Percentiles rank a stretch among this genome's conserved stretches.
Conservation (phyloP, 2,888 invertebrate genomes). For the Drosophila siamana region DNA sequence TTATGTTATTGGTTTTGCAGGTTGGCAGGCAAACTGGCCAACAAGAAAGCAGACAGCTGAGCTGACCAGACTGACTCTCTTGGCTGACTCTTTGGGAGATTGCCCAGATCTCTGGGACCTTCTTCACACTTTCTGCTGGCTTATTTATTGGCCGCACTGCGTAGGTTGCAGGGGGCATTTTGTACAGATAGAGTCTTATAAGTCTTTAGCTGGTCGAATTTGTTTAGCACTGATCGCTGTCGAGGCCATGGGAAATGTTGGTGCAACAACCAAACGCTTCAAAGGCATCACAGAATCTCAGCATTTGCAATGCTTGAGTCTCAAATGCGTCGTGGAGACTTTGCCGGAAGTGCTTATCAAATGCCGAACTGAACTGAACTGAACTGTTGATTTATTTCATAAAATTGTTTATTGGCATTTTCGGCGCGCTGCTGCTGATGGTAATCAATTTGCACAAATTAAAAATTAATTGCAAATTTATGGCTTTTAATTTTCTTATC, state of each 20-base stretch:
- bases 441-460: conserved; percentile 80
- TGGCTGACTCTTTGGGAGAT: too few species aligned
- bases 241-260: conserved; percentile 35
- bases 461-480: conserved; percentile 83
- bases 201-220: conserved; percentile 53
- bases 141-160: conserved; percentile 74
- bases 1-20: conserved; percentile 53
- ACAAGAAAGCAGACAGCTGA: too few species aligned
- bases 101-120: conserved; percentile 60
- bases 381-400: conserved; percentile 64
- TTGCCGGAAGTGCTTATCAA: conserved; percentile 21
- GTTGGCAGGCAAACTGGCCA: too few species aligned
- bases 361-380: background rate
- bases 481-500: conserved; percentile 82
- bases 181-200: conserved; percentile 46
- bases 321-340: background rate
- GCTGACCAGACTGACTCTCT: conserved; percentile 3
- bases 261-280: conserved; percentile 7
- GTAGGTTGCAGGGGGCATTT: conserved; percentile 73
- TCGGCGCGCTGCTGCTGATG: conserved; percentile 57
- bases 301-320: too few species aligned
- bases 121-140: conserved; percentile 71
- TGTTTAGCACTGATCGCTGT: conserved; percentile 37
- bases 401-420: conserved; percentile 60
- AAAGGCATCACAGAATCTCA: background rate